phyloP scores from a whole-genome alignment of 2,797 vertebrate species.

The Pangasius larnaudii region DNA sequence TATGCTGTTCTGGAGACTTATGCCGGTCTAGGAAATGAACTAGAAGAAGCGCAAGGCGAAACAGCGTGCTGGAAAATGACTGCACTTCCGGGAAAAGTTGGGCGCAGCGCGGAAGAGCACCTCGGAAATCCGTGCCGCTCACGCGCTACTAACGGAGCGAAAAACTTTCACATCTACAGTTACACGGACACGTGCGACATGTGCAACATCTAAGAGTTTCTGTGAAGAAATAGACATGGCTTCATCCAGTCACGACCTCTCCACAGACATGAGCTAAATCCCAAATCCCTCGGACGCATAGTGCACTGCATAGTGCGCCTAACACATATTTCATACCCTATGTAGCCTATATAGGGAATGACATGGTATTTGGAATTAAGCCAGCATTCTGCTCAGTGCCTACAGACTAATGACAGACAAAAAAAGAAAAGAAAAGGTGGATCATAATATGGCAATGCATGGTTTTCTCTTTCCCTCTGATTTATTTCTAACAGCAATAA shows the following conservation, averaged over 20 bases:
- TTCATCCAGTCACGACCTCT: not conserved
- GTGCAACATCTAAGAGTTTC: not conserved
- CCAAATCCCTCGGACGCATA: not conserved
- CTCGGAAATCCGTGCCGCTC: not conserved
- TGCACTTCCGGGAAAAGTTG: conserved; percentile 16
- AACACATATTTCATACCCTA: not conserved
- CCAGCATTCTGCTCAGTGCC: not conserved
- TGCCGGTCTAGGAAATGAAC: not conserved
- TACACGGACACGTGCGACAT: not conserved
- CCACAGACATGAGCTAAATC: not conserved
- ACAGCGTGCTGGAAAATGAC: not conserved
- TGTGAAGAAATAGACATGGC: not conserved
- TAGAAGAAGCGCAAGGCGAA: not conserved
- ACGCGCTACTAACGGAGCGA: not conserved
- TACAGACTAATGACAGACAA: not conserved
- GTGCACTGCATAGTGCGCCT: not conserved
- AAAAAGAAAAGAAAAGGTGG: not conserved
- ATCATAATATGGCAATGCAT: not conserved
- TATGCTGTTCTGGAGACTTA: not conserved
- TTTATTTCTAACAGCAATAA: not conserved
- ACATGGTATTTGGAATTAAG: not conserved
- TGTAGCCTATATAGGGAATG: not conserved
- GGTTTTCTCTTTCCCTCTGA: too few relatives aligned
- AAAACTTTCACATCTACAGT: not conserved
- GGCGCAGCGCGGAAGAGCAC: not conserved